Evolutionary conservation across 2,888 invertebrate genomes (phyloP).

Genomic region (Isotomurus palustris): DNA sequence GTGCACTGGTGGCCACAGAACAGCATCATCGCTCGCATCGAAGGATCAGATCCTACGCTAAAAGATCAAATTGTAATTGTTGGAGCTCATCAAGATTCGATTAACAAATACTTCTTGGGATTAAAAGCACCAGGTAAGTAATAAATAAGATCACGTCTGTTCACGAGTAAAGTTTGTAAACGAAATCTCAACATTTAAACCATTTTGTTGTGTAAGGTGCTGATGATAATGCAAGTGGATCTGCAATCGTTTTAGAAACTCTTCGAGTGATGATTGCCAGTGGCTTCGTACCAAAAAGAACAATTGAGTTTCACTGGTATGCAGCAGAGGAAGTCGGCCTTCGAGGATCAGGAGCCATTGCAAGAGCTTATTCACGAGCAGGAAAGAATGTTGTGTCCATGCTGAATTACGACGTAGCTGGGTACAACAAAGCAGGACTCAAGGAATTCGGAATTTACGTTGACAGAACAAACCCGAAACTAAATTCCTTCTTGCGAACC

Average conservation of each 20-base stretch:
- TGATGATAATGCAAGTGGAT: conserved; percentile 34
- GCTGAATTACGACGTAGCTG: conserved; percentile 27
- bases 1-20: conserved; percentile 12
- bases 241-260: conserved; percentile 21
- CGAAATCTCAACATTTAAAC: background rate
- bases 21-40: conserved; percentile 24
- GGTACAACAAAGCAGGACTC: conserved; percentile 10
- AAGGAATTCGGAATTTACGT: conserved; percentile 19
- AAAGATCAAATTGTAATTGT: conserved; percentile 17
- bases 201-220: conserved; percentile 20
- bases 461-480: conserved; percentile 15
- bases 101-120: background rate
- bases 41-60: conserved; percentile 17
- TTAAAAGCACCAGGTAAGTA: conserved; percentile 10
- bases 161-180: no score
- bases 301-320: conserved; percentile 29
- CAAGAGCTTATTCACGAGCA: background rate
- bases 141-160: background rate
- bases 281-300: conserved; percentile 17
- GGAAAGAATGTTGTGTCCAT: conserved; percentile 20
- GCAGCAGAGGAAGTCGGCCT: conserved; percentile 30
- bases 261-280: conserved; percentile 17
- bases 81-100: conserved; percentile 29
- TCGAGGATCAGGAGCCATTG: conserved; percentile 20
- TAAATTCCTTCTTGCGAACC: conserved; percentile 19